These are phyloP conservation scores for Ailurus styani DNA, from an alignment of 2,113 vertebrate species.

Conservation along the genomic window DNA sequence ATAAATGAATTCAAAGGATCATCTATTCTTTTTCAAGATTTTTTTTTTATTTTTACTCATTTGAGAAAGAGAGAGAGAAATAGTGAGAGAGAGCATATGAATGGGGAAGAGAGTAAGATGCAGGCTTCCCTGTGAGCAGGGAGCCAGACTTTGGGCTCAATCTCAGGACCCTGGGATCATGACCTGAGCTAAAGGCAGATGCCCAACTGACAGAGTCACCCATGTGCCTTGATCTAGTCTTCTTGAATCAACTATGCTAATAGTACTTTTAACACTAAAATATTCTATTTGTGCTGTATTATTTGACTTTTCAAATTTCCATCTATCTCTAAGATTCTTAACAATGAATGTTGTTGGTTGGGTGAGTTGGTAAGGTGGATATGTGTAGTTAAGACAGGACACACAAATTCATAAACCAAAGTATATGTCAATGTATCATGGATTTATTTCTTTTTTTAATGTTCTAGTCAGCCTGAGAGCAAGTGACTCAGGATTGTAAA, in stretches of 20 bases:
- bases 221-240: background rate
- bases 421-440: background rate
- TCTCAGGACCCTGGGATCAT: too few relatives aligned
- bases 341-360: accelerated
- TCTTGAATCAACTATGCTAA: background rate
- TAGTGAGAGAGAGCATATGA: too few relatives aligned
- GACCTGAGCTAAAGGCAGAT: too few relatives aligned
- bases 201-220: too few relatives aligned
- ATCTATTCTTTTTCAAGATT: background rate
- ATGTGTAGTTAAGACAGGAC: background rate
- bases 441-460: background rate
- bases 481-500: background rate
- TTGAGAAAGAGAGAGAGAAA: too few relatives aligned
- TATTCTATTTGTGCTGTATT: background rate
- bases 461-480: background rate
- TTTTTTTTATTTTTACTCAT: too few relatives aligned
- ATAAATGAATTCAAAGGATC: background rate
- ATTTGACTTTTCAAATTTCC: background rate
- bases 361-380: background rate
- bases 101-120: too few relatives aligned
- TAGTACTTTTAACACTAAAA: background rate
- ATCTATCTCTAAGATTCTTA: background rate
- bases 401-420: background rate
- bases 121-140: too few relatives aligned
- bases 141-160: too few relatives aligned